A percentile compares a stretch with the other conserved stretches of the same genome.
These are phyloP conservation scores for Scelioninae gen. 1 DNA, from an alignment of 2,888 invertebrate genomes.

Conservation along the genomic window DNA sequence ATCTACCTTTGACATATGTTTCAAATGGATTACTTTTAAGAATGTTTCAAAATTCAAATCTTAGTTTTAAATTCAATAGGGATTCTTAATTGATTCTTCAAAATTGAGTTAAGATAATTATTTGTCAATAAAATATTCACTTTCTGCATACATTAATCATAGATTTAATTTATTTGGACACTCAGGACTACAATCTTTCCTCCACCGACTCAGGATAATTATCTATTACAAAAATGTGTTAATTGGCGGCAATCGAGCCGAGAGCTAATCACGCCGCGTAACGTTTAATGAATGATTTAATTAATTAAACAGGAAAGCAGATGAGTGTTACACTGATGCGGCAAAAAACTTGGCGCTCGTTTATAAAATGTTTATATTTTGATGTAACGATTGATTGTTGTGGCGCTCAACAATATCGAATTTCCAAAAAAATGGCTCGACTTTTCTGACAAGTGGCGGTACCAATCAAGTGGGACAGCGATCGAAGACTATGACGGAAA, in stretches of 20 bases:
- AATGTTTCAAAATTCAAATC: too few species aligned
- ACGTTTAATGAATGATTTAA: slow-evolving; percentile 68
- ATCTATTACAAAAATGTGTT: slow-evolving; percentile 65
- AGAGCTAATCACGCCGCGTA: slow-evolving; percentile 64
- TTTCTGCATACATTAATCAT: too few species aligned
- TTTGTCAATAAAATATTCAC: too few species aligned
- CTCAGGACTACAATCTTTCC: too few species aligned
- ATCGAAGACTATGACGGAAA: slow-evolving; percentile 28
- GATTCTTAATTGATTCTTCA: too few species aligned
- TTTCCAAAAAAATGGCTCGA: background rate
- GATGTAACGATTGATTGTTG: slow-evolving; percentile 37
- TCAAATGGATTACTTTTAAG: too few species aligned
- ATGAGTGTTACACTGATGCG: slow-evolving; percentile 56
- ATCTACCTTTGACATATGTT: too few species aligned
- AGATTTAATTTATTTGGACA: too few species aligned
- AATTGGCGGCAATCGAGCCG: slow-evolving; percentile 61
- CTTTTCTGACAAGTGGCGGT: slow-evolving; percentile 54
- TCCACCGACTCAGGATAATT: too few species aligned
- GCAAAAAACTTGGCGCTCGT: slow-evolving; percentile 33
- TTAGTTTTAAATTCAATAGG: too few species aligned
- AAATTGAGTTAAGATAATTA: too few species aligned
- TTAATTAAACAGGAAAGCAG: slow-evolving; percentile 63
- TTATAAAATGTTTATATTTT: slow-evolving; percentile 59
- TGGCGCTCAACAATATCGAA: background rate
- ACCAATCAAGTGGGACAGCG: slow-evolving; percentile 39